A percentile compares a stretch with the other conserved stretches of the same genome.
These are phyloP conservation scores for Psammodynastes pulverulentus DNA, from an alignment of 2,113 vertebrate genomes.

Conservation along the genomic window DNA sequence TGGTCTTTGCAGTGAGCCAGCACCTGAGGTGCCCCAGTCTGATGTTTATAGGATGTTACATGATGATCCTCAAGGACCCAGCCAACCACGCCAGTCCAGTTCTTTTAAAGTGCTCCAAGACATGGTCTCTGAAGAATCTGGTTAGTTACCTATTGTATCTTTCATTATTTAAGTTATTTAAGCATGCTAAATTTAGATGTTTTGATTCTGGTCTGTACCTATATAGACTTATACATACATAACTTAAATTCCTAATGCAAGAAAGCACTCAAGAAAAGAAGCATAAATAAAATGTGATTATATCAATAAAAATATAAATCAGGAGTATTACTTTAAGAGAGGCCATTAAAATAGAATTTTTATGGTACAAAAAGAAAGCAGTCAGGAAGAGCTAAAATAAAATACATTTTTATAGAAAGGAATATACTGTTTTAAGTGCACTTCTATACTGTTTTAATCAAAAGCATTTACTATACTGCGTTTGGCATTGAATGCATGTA, in stretches of 20 bases:
- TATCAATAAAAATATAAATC: neutral
- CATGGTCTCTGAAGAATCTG: constrained; percentile 82
- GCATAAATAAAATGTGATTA: neutral
- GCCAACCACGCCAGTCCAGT: constrained; percentile 89
- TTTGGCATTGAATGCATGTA: neutral
- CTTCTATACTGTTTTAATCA: neutral
- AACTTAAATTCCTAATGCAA: neutral
- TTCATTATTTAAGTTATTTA: neutral
- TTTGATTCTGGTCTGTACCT: neutral
- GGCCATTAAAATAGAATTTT: neutral
- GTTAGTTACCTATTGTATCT: constrained; percentile 67
- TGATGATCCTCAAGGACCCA: constrained; percentile 74
- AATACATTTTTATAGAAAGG: neutral
- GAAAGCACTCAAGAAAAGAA: neutral
- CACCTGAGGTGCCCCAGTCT: constrained; percentile 79
- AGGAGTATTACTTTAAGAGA: neutral
- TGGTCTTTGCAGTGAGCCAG: constrained; percentile 73
- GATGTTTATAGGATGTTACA: constrained; percentile 94
- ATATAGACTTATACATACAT: neutral
- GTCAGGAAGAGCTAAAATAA: neutral
- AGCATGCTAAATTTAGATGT: neutral
- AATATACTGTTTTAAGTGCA: neutral
- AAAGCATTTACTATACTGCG: neutral
- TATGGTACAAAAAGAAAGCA: neutral
- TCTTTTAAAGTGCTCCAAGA: constrained; percentile 96